phyloP scores from a whole-genome alignment of 2,888 invertebrate genomes.

The Synanthedon formicaeformis region DNA sequence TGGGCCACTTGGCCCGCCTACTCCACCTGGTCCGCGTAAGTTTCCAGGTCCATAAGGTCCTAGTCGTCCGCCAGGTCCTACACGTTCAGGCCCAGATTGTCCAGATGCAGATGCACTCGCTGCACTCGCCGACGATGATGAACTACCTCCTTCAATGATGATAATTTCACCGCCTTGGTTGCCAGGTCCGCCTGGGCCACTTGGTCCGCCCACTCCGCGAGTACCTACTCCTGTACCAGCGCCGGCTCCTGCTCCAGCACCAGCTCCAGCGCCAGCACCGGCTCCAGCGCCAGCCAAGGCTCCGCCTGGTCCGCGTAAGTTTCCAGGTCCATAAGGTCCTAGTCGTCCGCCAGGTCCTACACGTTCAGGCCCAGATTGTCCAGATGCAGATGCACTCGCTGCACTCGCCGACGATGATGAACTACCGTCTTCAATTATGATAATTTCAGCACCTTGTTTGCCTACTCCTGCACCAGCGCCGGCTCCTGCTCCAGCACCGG shows the following conservation, averaged over 20 bases:
- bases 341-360: too few species aligned
- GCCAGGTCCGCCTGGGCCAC: not conserved
- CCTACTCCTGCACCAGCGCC: not conserved
- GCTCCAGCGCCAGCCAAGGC: constrained; percentile 9
- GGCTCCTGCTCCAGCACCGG: constrained; percentile 1
- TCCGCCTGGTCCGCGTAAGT: constrained; percentile 1
- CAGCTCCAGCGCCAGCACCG: constrained; percentile 25
- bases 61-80: too few species aligned
- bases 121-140: constrained; percentile 1
- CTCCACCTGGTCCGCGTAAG: not conserved
- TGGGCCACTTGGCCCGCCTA: constrained; percentile 2
- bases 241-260: constrained; percentile 1
- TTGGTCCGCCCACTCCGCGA: not conserved
- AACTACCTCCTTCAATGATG: constrained; percentile 6
- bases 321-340: constrained; percentile 1
- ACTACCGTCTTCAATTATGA: constrained; percentile 2
- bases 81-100: too few species aligned
- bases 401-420: constrained; percentile 2
- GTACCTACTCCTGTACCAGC: too few species aligned
- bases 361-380: too few species aligned
- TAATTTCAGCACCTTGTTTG: not conserved
- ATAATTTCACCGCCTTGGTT: constrained; percentile 4
- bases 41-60: not conserved
- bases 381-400: constrained; percentile 12
- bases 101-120: not conserved